A percentile compares a stretch with the other conserved stretches of the same genome.
Evolutionary conservation across 2,113 vertebrate species (phyloP).

Genomic region (Oophaga pumilio): DNA sequence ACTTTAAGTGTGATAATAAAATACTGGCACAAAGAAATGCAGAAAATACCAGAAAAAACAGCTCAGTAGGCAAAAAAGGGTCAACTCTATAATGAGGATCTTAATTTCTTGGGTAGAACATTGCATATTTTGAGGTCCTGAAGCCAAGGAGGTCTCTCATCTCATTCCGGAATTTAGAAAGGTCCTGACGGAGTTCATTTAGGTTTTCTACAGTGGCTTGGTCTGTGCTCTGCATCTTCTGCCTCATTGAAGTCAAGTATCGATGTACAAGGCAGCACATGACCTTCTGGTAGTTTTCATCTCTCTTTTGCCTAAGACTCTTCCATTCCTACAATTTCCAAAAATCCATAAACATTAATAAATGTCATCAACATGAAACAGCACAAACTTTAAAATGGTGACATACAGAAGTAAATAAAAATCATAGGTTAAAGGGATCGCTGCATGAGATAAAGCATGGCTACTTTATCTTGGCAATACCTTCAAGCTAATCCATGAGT

Average conservation of each 20-base stretch:
- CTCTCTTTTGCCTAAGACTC: slow-evolving; percentile 92
- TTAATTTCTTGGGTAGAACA: slow-evolving; percentile 97
- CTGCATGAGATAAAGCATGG: not conserved
- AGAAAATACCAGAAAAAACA: slow-evolving; percentile 50
- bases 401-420: not conserved
- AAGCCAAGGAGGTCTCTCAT: slow-evolving; percentile 97
- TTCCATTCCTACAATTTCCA: slow-evolving; percentile 87
- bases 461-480: not conserved
- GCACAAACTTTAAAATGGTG: not conserved
- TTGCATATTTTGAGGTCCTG: slow-evolving; percentile 96
- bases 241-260: slow-evolving; percentile 93
- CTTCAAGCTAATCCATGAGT: not conserved
- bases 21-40: slow-evolving; percentile 21
- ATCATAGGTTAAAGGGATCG: not conserved
- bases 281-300: slow-evolving; percentile 97
- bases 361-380: not conserved
- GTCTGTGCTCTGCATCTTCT: slow-evolving; percentile 97
- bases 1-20: not conserved
- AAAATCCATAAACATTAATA: slow-evolving; percentile 5
- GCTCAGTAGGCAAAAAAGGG: slow-evolving; percentile 61
- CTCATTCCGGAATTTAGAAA: slow-evolving; percentile 97
- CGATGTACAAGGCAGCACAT: slow-evolving; percentile 98
- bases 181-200: slow-evolving; percentile 93
- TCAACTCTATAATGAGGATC: not conserved
- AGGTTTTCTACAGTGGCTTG: slow-evolving; percentile 97